Conservation (phyloP, 1,140 invertebrate genomes). For the Drosophila pruinosa region DNA sequence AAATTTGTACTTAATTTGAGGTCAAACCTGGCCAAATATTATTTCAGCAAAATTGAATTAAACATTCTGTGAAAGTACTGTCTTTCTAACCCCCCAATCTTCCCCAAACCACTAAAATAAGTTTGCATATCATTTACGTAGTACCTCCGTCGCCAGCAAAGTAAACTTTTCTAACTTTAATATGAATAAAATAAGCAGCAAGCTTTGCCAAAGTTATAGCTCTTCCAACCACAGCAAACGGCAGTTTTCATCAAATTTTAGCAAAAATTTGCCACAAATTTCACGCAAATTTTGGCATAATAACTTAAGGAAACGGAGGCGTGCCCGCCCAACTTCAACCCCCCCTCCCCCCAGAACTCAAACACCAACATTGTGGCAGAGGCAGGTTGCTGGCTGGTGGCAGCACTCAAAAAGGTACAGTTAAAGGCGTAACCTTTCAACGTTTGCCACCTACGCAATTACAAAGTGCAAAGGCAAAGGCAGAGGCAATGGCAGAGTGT, state of each 20-base stretch:
- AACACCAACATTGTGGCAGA: neutral
- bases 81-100: neutral
- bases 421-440: slow-evolving; percentile 23
- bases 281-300: slow-evolving; percentile 43
- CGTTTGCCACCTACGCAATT: slow-evolving; percentile 27
- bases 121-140: slow-evolving; percentile 53
- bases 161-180: slow-evolving; percentile 50
- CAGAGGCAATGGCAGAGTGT: too few relatives aligned
- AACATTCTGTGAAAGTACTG: slow-evolving; percentile 43
- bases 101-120: slow-evolving; percentile 2
- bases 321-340: too few relatives aligned
- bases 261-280: slow-evolving; percentile 51
- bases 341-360: too few relatives aligned
- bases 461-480: neutral
- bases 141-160: neutral
- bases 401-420: neutral
- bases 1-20: neutral
- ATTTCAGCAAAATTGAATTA: slow-evolving; percentile 58
- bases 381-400: neutral
- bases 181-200: slow-evolving; percentile 47
- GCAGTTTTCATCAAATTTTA: slow-evolving; percentile 33
- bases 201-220: slow-evolving; percentile 30
- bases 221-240: neutral
- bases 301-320: slow-evolving; percentile 40
- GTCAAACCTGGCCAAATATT: slow-evolving; percentile 30